phyloP scores from a whole-genome alignment of 92 coral and sea anemone species.

The Palythoa caribaeorum region DNA sequence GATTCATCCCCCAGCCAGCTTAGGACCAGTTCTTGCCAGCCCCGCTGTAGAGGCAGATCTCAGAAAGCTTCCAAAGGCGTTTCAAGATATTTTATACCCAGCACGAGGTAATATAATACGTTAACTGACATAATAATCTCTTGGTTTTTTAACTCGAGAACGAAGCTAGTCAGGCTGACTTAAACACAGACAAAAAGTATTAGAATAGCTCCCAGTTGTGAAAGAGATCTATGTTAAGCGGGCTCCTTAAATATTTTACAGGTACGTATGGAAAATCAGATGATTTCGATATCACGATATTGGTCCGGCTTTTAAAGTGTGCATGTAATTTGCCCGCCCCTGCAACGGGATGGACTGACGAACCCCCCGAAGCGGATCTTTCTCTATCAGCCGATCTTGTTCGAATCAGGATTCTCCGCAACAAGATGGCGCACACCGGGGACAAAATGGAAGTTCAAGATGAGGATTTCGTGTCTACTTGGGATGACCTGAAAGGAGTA shows the following conservation, averaged over 20 bases:
- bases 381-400: conserved; percentile 20
- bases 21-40: neutral
- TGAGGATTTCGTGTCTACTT: neutral
- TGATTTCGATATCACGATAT: conserved; percentile 32
- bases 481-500: conserved; percentile 10
- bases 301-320: conserved; percentile 1
- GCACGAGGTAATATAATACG: neutral
- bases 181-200: neutral
- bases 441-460: conserved; percentile 22
- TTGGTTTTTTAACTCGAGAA: neutral
- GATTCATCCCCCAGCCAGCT: conserved; percentile 13
- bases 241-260: neutral
- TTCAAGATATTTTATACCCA: conserved; percentile 29
- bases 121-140: neutral
- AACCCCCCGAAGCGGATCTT: conserved; percentile 9
- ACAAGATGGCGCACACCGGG: conserved; percentile 27
- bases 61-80: neutral
- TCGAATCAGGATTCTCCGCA: conserved; percentile 34
- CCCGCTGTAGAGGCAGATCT: neutral
- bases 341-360: conserved; percentile 27
- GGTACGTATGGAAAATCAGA: conserved; percentile 32
- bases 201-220: too few species aligned
- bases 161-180: neutral
- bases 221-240: neutral
- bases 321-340: conserved; percentile 20